phyloP scores from a whole-genome alignment of 1,140 invertebrate genomes.

The Caenorhabditis brenneri region DNA sequence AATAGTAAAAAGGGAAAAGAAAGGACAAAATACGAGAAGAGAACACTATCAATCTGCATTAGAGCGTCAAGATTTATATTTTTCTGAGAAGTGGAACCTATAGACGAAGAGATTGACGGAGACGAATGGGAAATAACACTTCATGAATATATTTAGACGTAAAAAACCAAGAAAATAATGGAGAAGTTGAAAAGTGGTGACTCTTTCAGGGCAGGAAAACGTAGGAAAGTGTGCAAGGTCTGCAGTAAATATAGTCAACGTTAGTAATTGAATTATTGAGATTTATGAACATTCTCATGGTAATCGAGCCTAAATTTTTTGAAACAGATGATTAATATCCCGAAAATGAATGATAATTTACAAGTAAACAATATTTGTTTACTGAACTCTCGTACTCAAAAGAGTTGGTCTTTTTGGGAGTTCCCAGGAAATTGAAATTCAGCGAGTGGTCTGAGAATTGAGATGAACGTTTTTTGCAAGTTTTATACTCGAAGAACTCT shows the following conservation, averaged over 20 bases:
- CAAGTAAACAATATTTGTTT: too few relatives aligned
- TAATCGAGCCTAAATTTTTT: too few relatives aligned
- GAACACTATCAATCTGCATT: constrained; percentile 34
- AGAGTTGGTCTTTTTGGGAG: background rate
- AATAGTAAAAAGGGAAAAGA: background rate
- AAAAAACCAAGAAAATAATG: background rate
- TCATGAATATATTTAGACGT: constrained; percentile 34
- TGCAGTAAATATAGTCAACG: too few relatives aligned
- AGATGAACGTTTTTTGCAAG: background rate
- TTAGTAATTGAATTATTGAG: too few relatives aligned
- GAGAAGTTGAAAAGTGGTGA: background rate
- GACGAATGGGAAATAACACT: constrained; percentile 2
- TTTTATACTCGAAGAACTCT: too few relatives aligned
- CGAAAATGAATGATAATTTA: too few relatives aligned
- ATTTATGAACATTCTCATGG: too few relatives aligned
- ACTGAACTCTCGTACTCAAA: too few relatives aligned
- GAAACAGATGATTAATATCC: too few relatives aligned
- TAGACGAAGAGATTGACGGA: too few relatives aligned
- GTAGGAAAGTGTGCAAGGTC: background rate
- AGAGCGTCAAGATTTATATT: background rate
- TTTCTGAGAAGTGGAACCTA: constrained; percentile 5
- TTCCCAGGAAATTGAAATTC: constrained; percentile 7
- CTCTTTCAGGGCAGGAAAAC: background rate
- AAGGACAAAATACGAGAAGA: background rate
- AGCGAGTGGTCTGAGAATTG: background rate